A percentile compares a stretch with the other conserved stretches of the same genome.
Conservation (phyloP, 1,140 invertebrate genomes). For the Macrosteles quadrilineatus region DNA sequence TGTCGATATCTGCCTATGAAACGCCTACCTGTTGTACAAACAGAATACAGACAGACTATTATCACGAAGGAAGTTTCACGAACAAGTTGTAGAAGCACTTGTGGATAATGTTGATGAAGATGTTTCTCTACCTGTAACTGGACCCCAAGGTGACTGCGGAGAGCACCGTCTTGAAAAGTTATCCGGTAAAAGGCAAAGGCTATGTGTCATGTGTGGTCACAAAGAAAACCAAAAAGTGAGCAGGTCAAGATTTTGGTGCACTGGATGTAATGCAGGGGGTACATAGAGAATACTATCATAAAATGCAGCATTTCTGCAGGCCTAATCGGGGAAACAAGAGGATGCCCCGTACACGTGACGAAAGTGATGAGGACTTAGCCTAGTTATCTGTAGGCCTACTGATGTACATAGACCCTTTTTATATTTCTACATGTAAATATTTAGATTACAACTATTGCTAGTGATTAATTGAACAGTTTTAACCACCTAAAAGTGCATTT, state of each 20-base stretch:
- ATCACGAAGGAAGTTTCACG: constrained; percentile 22
- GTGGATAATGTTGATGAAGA: not conserved
- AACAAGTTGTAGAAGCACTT: not conserved
- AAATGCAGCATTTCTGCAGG: too few relatives aligned
- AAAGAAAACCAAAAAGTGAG: not conserved
- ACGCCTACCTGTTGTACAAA: constrained; percentile 25
- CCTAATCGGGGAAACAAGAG: too few relatives aligned
- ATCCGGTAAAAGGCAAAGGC: not conserved
- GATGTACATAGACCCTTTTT: too few relatives aligned
- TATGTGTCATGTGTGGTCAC: not conserved
- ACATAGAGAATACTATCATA: too few relatives aligned
- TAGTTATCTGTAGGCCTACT: not conserved
- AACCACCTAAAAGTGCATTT: too few relatives aligned
- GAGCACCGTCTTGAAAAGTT: not conserved
- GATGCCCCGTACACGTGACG: not conserved
- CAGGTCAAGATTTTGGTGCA: too few relatives aligned
- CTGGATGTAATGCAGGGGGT: too few relatives aligned
- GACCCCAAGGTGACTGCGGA: not conserved
- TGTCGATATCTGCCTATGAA: constrained; percentile 16
- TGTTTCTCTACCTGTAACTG: not conserved
- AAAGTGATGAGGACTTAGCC: not conserved
- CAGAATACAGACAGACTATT: not conserved
- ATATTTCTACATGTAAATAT: too few relatives aligned
- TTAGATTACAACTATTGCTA: too few relatives aligned
- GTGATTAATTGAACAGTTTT: too few relatives aligned